Evolutionary conservation across 1,140 invertebrate genomes (phyloP).

Genomic region (Lepidostoma basale): DNA sequence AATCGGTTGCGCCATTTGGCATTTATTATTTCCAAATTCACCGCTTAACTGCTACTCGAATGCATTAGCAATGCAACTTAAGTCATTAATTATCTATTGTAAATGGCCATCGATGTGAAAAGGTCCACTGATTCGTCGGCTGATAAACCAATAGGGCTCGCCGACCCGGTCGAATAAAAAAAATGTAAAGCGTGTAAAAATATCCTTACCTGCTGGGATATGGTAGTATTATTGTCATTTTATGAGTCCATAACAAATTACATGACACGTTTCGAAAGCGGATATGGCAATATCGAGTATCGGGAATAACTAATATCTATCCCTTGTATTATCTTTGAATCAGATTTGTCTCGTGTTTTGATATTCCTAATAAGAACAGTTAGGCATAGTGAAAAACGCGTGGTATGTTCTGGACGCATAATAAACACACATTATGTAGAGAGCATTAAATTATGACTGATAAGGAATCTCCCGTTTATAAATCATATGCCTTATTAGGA

Average conservation of each 20-base stretch:
- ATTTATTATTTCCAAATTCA: neutral
- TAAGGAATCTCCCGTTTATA: slow-evolving; percentile 26
- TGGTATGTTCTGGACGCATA: no score
- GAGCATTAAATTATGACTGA: slow-evolving; percentile 23
- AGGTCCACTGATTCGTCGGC: neutral
- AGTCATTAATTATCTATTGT: neutral
- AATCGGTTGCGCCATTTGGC: neutral
- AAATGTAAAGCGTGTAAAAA: no score
- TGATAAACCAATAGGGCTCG: neutral
- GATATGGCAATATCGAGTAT: slow-evolving; percentile 11
- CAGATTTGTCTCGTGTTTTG: neutral
- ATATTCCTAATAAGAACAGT: neutral
- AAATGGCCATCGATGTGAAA: neutral
- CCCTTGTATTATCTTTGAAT: neutral
- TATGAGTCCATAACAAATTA: slow-evolving; percentile 26
- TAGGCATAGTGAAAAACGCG: neutral
- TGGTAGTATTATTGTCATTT: slow-evolving; percentile 35
- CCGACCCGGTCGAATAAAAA: no score
- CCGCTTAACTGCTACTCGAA: neutral
- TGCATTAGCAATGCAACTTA: neutral
- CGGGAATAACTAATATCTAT: neutral
- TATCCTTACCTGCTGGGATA: slow-evolving; percentile 19
- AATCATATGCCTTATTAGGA: slow-evolving; percentile 33
- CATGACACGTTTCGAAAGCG: slow-evolving; percentile 35
- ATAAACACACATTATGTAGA: no score